These are phyloP conservation scores for Rallus crepitans DNA, from an alignment of 2,797 vertebrate genomes.

Conservation along the genomic window DNA sequence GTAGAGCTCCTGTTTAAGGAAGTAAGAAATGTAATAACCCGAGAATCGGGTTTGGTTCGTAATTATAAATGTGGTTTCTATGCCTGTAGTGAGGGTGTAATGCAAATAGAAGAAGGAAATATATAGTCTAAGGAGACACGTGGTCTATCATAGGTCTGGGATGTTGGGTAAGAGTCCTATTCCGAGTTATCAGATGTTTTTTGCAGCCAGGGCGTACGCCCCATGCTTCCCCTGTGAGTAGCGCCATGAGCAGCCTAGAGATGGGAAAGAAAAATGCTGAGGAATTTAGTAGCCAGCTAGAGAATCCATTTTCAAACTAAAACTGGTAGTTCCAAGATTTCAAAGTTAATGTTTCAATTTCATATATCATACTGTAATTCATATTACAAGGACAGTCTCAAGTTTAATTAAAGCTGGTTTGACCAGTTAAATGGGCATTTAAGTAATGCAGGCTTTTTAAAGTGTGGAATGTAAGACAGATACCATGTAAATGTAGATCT, in stretches of 20 bases:
- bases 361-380: neutral
- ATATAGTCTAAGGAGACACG: neutral
- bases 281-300: neutral
- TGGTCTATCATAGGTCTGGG: neutral
- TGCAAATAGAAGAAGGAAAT: neutral
- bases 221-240: neutral
- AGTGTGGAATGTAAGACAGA: neutral
- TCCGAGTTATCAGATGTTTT: neutral
- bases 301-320: neutral
- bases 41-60: neutral
- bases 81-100: neutral
- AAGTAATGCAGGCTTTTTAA: neutral
- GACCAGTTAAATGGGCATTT: neutral
- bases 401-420: neutral
- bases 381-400: neutral
- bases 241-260: neutral
- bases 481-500: neutral
- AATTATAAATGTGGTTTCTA: neutral
- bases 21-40: neutral
- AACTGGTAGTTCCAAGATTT: neutral
- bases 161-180: neutral
- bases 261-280: neutral
- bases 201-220: fast-evolving
- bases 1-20: neutral
- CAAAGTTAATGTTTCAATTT: neutral